Evolutionary conservation across 2,113 vertebrate genomes (phyloP), one percentile per base, ranked within the genome.

Genomic region (Stegastes partitus): DNA sequence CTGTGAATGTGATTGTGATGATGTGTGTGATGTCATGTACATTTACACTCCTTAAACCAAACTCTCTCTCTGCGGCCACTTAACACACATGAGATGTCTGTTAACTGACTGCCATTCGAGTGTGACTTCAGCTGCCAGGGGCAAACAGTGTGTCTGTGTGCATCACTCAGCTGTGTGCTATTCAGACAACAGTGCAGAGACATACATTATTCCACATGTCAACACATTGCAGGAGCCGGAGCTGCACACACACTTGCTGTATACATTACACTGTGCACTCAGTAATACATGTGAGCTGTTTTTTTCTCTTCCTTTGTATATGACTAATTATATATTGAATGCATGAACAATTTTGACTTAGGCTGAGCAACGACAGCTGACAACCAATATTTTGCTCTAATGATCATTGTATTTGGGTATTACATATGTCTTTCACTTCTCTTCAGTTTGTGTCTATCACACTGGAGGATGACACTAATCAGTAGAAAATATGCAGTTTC

Each of bases 131-230:
- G 81, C 76, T 76, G 65, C 67, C 67, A 51, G 21, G 23, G 45
- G 56, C 16, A 22, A 61, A 74, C 74, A 75, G 50, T 37, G 65
- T 68, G 68, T 81, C 22, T 70, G 59, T 68, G 58, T 25, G 56
- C 64, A 50, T 86, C 82, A 74, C 77, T 84, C 82, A 84, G 53
- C 85, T 61, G 53, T 58, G 64, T 65, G 45, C 4, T 77, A 58
- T 68, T 80, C 63, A 76, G 73, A 79, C 77, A 83, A 82, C 82
- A 80, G 69, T 70, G 85, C 72, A 85, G 79, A 89, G 72, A 85
- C 25, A 82, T 63, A 76, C 57, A 76, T 79, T 74, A 81, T 81
- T 63, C 47, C 74, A 67, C 74, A 54, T 70, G 77, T 86, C 87
- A 74, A 68, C 77, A 82, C 56, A 31, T 9, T 76, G 71, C 72